Evolutionary conservation across 2,888 invertebrate genomes (phyloP), one percentile per base, ranked within the genome.

Genomic region (Thumatha senex): DNA sequence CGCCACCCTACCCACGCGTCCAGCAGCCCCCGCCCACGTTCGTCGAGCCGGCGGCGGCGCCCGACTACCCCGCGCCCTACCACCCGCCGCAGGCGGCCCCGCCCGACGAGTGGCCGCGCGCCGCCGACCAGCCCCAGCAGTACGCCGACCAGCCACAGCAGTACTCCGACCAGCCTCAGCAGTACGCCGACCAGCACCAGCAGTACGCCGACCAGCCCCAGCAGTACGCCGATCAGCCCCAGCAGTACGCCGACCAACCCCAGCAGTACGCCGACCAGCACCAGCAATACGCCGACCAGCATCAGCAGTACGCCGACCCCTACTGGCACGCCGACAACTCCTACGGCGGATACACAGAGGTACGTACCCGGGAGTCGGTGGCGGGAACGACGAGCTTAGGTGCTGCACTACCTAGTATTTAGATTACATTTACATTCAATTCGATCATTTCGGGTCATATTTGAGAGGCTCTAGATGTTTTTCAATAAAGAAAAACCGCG

Each of bases 291-390:
- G 39, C 56, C 12, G 74, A 74, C 42, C 70, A 62, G 51, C 59
- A 67, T 59, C 74, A 70, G 48, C 47, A 69, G 44, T 75, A 78
- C 70, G 71, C 67, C 3, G 81, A 81, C 51, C 69, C 73, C 40
- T 82, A 83, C 74, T 86, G 86, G 86, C 78, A 71, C 43, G 55
- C 45, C 4, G 81, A 80, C 46, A 47, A 13, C 49, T 0, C 61
- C 33, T 82, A 85, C 58, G 59, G 54, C 0, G 43, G 33, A n/a
- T 83, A 83, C 12, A 69, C 58, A 7, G 84, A 87, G 79, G 87
- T 88, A 50, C 63, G 80, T 62, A 8, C 1, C 11, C 41, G 45
- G 7, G 41, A 53, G 31, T 30, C 41, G 53, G 59, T 48, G 47
- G 34, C 11, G 56, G 47, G 58, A 63, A 61, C 58, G 9, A 1